Conservation (phyloP, 1,140 invertebrate genomes). For the Atta cephalotes region DNA sequence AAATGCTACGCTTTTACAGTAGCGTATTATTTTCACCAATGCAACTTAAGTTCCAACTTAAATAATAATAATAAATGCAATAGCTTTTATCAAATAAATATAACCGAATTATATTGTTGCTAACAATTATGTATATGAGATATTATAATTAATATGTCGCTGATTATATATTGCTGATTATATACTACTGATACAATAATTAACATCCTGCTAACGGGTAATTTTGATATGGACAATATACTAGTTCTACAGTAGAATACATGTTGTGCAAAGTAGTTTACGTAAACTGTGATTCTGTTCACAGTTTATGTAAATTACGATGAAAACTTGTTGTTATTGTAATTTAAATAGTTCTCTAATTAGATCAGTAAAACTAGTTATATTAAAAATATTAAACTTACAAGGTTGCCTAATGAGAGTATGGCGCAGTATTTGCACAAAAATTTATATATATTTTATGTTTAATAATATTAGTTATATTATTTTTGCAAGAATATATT, state of each 20-base stretch:
- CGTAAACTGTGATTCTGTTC: background rate
- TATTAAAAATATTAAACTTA: background rate
- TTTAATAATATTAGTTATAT: background rate
- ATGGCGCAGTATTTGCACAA: no score
- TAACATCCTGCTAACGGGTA: background rate
- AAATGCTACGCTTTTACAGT: background rate
- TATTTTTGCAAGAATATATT: background rate
- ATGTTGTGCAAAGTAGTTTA: conserved; percentile 4
- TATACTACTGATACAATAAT: conserved; percentile 2
- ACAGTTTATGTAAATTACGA: background rate
- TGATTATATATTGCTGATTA: conserved; percentile 1
- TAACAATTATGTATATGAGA: conserved; percentile 12
- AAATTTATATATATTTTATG: no score
- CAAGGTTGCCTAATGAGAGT: no score
- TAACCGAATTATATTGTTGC: background rate
- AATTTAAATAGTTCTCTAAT: background rate
- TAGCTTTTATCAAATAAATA: background rate
- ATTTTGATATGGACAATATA: background rate
- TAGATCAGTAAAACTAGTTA: background rate
- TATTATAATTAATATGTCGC: conserved; percentile 13
- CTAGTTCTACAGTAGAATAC: background rate
- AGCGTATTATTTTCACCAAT: background rate
- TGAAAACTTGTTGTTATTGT: conserved; percentile 8
- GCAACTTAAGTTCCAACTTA: background rate
- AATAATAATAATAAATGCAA: conserved; percentile 4